phyloP scores from a whole-genome alignment of 2,888 invertebrate species.

The Mycalesis mineus region DNA sequence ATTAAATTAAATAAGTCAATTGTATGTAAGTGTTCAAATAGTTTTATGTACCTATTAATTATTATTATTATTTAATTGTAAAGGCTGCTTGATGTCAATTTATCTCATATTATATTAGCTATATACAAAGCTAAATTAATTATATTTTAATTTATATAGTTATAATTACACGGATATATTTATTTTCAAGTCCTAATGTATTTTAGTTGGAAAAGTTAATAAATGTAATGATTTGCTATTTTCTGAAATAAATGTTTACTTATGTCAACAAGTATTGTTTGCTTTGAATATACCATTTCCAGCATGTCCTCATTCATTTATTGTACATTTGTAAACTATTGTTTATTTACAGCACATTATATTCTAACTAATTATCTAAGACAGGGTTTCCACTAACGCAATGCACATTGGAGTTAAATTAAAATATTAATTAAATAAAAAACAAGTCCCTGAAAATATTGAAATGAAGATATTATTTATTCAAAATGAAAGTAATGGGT shows the following conservation, averaged over 20 bases:
- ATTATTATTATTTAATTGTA: neutral
- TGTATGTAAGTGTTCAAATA: constrained; percentile 13
- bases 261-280: neutral
- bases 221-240: neutral
- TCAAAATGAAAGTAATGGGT: too few relatives aligned
- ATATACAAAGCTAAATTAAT: neutral
- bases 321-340: neutral
- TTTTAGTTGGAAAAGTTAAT: neutral
- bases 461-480: too few relatives aligned
- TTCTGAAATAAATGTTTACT: constrained; percentile 9
- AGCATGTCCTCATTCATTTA: neutral
- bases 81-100: constrained; percentile 18
- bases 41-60: neutral
- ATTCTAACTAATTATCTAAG: too few relatives aligned
- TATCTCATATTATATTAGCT: neutral
- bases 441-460: too few relatives aligned
- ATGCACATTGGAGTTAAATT: too few relatives aligned
- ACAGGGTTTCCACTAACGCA: too few relatives aligned
- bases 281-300: neutral
- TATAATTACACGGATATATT: neutral
- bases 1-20: constrained; percentile 16
- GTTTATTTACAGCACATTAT: too few relatives aligned
- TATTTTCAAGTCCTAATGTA: neutral
- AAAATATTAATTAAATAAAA: too few relatives aligned
- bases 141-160: neutral